Evolutionary conservation across 2,888 invertebrate species (phyloP).

Genomic region (Neoscelio sp.): DNA sequence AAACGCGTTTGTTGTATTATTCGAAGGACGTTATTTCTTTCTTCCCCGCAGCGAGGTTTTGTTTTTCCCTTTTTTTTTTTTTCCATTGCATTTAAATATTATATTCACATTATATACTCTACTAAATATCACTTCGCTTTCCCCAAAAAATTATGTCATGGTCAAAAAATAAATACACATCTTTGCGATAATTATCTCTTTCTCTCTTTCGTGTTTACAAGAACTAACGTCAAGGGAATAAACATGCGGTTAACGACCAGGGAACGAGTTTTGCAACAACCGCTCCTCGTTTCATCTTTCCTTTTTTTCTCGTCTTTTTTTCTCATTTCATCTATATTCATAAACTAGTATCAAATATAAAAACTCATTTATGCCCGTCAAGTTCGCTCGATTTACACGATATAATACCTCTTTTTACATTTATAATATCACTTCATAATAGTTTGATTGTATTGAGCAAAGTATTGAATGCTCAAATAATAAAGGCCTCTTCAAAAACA

Average conservation of each 20-base stretch:
- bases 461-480: constrained; percentile 75
- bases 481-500: constrained; percentile 76
- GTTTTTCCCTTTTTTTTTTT: constrained; percentile 32
- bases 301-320: constrained; percentile 51
- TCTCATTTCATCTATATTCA: constrained; percentile 71
- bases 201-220: constrained; percentile 67
- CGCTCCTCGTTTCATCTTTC: constrained; percentile 64
- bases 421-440: constrained; percentile 78
- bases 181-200: constrained; percentile 73
- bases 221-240: constrained; percentile 73
- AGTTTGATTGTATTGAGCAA: constrained; percentile 80
- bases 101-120: constrained; percentile 75
- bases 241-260: constrained; percentile 75
- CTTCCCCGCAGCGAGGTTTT: constrained; percentile 69
- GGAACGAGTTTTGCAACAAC: constrained; percentile 73
- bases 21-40: constrained; percentile 65
- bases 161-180: constrained; percentile 79
- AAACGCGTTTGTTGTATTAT: constrained; percentile 64
- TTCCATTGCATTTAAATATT: too few species aligned
- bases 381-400: constrained; percentile 79
- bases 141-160: constrained; percentile 72
- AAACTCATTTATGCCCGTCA: constrained; percentile 81
- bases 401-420: constrained; percentile 77
- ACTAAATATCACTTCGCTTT: constrained; percentile 76
- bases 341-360: constrained; percentile 82